Evolutionary conservation across 2,797 vertebrate genomes (phyloP).

Genomic region (Chaetodon trifasciatus): DNA sequence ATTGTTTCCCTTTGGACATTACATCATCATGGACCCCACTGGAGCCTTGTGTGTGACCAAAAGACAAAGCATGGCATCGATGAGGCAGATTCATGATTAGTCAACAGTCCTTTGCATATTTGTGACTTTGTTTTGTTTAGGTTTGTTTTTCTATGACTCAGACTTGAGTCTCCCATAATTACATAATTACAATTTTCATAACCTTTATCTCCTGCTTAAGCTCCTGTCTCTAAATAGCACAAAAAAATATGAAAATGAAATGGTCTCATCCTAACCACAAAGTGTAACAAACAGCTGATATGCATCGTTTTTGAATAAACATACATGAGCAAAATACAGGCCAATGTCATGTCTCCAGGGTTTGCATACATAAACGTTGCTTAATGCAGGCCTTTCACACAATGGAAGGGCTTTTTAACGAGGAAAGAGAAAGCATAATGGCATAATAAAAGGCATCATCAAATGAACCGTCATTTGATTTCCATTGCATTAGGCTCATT

Average conservation of each 20-base stretch:
- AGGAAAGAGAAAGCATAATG: constrained; percentile 81
- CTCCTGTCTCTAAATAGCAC: constrained; percentile 4
- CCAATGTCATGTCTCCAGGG: constrained; percentile 2
- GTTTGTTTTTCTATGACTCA: background rate
- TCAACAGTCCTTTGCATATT: background rate
- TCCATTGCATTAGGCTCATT: constrained; percentile 83
- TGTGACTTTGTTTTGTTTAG: background rate
- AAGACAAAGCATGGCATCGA: background rate
- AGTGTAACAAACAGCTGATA: constrained; percentile 11
- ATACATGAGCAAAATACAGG: constrained; percentile 32
- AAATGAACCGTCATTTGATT: constrained; percentile 83
- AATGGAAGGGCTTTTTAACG: constrained; percentile 75
- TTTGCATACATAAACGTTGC: constrained; percentile 57
- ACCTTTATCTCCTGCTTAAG: constrained; percentile 12
- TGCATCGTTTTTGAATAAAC: constrained; percentile 49
- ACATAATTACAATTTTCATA: constrained; percentile 18
- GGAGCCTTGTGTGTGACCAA: background rate
- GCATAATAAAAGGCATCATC: constrained; percentile 84
- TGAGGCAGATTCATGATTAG: background rate
- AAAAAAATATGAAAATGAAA: constrained; percentile 33
- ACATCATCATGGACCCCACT: background rate
- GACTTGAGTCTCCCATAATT: background rate
- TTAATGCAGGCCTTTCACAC: constrained; percentile 64
- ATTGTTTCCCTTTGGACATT: background rate
- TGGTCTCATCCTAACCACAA: constrained; percentile 12